Base-by-base conservation (phyloP, 2,797 vertebrate genomes). In the Coccyzus lansbergi region DNA sequence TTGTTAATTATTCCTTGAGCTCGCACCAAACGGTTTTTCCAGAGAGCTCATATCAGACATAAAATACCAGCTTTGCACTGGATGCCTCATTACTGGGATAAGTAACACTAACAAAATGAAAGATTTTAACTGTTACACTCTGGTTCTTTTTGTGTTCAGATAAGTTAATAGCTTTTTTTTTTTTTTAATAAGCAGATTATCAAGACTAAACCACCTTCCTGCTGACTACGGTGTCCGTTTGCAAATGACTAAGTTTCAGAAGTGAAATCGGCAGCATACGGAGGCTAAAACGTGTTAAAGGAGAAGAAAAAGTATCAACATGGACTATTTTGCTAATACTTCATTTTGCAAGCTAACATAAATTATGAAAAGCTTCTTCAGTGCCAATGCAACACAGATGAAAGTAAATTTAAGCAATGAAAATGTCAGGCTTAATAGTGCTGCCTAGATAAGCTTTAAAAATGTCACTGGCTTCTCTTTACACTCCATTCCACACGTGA, bases 401-500 rank as follows among this genome's bases (percentile, higher is more conserved):
- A 92, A 92, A 83, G 48, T 29, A 76, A 94, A 81, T 26, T n/a
- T 3, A 89, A 93, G 58, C 59, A 94, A 83, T 8, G 33, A 83
- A 94, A 93, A 93, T 88, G 64, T 94, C 90, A 94, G 60, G 85
- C 52, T 93, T 75, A 33, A 34, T 58, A 92, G 81, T 86, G 86
- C 91, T 86, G 84, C 67, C 36, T 67, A 85, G 21, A 87, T 60
- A 65, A 83, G 78, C 86, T 93, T 89, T 53, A 92, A 89, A 96
- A 94, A 95, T 90, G 86, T 94, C 93, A 92, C 71, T 93, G 90
- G 59, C 40, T 90, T 94, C 67, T 53, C 88, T 88, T 95, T 60
- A 90, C 93, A 85, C 74, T 92, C 94, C 83, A 83, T 44, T 94
- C 94, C 90, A 92, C 88, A 84, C 0, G 4, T 36, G 82, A 90